Percentiles rank a stretch among this genome's conserved stretches.
Evolutionary conservation across 2,888 invertebrate species (phyloP).

Genomic region (Melitaea athalia): DNA sequence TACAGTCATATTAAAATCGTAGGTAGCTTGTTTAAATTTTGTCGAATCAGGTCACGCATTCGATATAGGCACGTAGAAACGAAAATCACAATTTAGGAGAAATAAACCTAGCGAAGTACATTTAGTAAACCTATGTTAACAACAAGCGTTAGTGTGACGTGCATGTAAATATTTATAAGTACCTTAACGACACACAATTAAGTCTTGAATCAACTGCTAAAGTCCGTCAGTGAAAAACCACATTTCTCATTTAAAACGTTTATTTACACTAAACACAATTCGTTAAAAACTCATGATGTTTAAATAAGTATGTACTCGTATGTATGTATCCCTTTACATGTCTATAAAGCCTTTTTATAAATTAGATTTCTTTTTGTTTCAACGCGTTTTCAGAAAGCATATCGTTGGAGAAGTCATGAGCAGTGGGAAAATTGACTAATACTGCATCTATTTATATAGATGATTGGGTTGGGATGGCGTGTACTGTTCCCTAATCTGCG

Average conservation of each 20-base stretch:
- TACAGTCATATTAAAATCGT: not conserved
- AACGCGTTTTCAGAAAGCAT: conserved; percentile 9
- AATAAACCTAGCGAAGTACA: not conserved
- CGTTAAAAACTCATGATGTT: not conserved
- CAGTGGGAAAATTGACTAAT: conserved; percentile 35
- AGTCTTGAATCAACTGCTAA: conserved; percentile 7
- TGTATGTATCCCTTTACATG: not conserved
- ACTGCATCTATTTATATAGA: conserved; percentile 39
- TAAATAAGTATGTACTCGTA: not conserved
- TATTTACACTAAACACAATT: not conserved
- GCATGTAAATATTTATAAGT: not conserved
- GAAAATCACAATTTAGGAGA: not conserved
- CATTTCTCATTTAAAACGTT: conserved; percentile 10
- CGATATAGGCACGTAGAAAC: not conserved
- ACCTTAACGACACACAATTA: conserved; percentile 1
- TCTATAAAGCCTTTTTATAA: not conserved
- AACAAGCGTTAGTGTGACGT: not conserved
- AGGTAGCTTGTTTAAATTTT: conserved; percentile 3
- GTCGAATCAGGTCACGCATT: conserved; percentile 9
- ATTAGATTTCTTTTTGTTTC: not conserved
- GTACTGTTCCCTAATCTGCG: conserved; percentile 15
- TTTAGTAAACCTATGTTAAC: not conserved
- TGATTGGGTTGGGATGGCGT: conserved; percentile 28
- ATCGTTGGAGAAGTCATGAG: conserved; percentile 20
- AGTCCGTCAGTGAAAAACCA: conserved; percentile 13